phyloP scores from a whole-genome alignment of 2,888 invertebrate genomes.

The Latrodectus hesperus region DNA sequence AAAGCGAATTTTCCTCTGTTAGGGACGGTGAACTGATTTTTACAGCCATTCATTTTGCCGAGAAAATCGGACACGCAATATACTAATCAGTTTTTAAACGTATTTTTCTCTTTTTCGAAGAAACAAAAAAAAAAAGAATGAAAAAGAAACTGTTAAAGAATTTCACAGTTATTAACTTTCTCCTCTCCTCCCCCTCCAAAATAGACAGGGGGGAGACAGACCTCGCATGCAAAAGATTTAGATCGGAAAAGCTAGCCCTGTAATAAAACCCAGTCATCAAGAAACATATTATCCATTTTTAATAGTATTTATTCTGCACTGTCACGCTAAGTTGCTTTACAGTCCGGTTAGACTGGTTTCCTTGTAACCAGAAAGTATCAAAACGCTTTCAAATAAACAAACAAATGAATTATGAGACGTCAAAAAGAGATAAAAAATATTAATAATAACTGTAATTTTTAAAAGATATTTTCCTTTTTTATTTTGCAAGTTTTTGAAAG shows the following conservation, averaged over 20 bases:
- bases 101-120: slow-evolving; percentile 35
- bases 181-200: slow-evolving; percentile 7
- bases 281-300: slow-evolving; percentile 69
- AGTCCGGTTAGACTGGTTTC: slow-evolving; percentile 60
- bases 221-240: slow-evolving; percentile 7
- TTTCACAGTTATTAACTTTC: slow-evolving; percentile 61
- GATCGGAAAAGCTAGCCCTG: slow-evolving; percentile 56
- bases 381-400: slow-evolving; percentile 60
- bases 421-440: slow-evolving; percentile 57
- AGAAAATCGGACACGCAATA: slow-evolving; percentile 57
- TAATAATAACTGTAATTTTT: slow-evolving; percentile 69
- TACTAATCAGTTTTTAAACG: slow-evolving; percentile 69
- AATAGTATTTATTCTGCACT: slow-evolving; percentile 67
- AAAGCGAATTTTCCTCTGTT: slow-evolving; percentile 13
- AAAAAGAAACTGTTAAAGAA: slow-evolving; percentile 34
- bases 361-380: slow-evolving; percentile 67
- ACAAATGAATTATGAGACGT: slow-evolving; percentile 61
- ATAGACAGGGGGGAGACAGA: not conserved
- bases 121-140: slow-evolving; percentile 21
- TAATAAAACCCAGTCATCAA: slow-evolving; percentile 66
- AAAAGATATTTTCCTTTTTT: slow-evolving; percentile 46
- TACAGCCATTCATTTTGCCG: slow-evolving; percentile 50
- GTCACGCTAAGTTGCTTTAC: slow-evolving; percentile 65
- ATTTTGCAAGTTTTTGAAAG: slow-evolving; percentile 15
- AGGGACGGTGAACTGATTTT: slow-evolving; percentile 53